Evolutionary conservation across 1,140 invertebrate genomes (phyloP), one percentile per base, ranked within the genome.

Genomic region (Sesamia nonagrioides): DNA sequence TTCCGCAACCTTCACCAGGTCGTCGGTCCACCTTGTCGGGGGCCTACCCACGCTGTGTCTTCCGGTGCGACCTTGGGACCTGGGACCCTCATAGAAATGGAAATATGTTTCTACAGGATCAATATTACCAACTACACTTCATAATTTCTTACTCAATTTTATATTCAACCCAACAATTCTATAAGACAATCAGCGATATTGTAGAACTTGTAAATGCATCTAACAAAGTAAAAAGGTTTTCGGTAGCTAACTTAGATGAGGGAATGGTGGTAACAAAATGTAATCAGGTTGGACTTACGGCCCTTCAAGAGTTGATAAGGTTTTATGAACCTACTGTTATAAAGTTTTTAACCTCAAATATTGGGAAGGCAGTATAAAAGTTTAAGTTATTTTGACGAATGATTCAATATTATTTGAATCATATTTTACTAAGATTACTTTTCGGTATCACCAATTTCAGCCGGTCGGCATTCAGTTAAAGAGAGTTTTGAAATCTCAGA

Each of bases 231-330:
- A 56, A 71, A 72, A 56, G 54, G 27, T 72, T 72, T 54, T 56
- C 6, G 35, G 50, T 13, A 40, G 35, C 33, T 9, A 42, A 27
- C 66, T 50, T 27, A 17, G 45, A 69, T 54, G 50, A 56, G 52
- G 50, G n/a, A 18, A 18, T 73, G 7, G 33, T 33, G 17, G 61
- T 37, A 42, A 56, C 71, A 60, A 45, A 73, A 73, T 60, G n/a
- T 73, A 58, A 73, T 73, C 71, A 73, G 54, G 54, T 60, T 56
- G 54, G 71, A 42, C 54, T 73, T 73, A 73, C 15, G 18, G 71
- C 42, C 52, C 37, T 73, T 45, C 48, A 13, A 40, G 54, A 18
- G 27, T 72, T 72, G 45, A 72, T 72, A 72, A 37, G n/a, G 50
- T 54, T 72, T 72, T 50, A 52, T 35, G 48, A 33, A 35, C 45